Evolutionary conservation across 2,113 vertebrate species (phyloP).

Genomic region (Tachysurus fulvidraco): DNA sequence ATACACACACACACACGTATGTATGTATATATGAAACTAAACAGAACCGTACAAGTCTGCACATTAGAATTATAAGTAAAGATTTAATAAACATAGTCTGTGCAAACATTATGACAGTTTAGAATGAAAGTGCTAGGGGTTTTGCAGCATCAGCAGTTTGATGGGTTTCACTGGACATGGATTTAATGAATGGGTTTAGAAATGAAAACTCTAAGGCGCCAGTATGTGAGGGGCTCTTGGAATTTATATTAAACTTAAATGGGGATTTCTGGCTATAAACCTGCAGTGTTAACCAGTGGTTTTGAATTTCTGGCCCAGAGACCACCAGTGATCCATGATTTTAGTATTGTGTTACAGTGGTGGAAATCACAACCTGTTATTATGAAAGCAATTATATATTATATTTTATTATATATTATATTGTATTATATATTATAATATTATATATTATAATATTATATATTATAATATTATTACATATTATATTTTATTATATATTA

Average conservation of each 20-base stretch:
- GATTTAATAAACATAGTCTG: not conserved
- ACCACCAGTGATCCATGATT: not conserved
- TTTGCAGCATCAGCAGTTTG: not conserved
- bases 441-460: no score
- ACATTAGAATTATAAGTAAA: not conserved
- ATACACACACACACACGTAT: no score
- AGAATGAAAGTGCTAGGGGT: not conserved
- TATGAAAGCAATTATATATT: no score
- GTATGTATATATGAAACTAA: not conserved
- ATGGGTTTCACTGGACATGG: not conserved
- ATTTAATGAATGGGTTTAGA: not conserved
- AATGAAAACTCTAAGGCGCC: not conserved
- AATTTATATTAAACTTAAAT: not conserved
- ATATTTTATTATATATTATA: no score
- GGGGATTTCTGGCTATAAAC: not conserved
- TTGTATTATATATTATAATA: no score
- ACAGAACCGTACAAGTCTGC: not conserved
- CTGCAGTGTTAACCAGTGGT: not conserved
- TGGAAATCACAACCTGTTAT: not conserved
- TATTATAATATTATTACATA: no score
- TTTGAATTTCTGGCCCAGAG: not conserved
- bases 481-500: no score
- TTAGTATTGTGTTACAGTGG: not conserved
- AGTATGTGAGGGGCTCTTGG: not conserved
- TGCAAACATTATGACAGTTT: not conserved